A percentile compares a stretch with the other conserved stretches of the same genome.
phyloP scores from a whole-genome alignment of 2,113 vertebrate genomes.

The Pseudolaguvia tuberculata region DNA sequence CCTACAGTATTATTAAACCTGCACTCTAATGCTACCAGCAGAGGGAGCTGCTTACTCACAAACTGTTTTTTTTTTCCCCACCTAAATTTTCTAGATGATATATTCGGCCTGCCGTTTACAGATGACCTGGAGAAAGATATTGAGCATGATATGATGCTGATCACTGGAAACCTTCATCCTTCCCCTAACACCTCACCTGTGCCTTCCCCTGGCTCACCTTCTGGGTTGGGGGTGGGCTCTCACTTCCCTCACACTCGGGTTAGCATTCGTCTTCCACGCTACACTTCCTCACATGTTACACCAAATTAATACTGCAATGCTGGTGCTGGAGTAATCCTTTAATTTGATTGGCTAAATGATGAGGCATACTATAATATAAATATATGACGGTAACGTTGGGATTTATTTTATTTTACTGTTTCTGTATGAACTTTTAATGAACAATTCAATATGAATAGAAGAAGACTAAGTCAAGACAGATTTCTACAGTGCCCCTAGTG shows the following conservation, averaged over 20 bases:
- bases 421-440: background rate
- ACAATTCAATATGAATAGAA: background rate
- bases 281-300: background rate
- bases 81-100: slow-evolving; percentile 74
- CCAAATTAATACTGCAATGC: background rate
- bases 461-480: background rate
- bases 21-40: slow-evolving; percentile 16
- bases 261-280: slow-evolving; percentile 52
- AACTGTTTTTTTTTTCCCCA: background rate
- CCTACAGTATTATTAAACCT: background rate
- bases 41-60: slow-evolving; percentile 14
- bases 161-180: slow-evolving; percentile 92
- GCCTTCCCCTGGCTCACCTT: slow-evolving; percentile 89
- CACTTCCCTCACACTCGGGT: slow-evolving; percentile 91
- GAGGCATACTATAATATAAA: background rate
- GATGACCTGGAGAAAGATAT: slow-evolving; percentile 98
- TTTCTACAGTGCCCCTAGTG: slow-evolving; percentile 7
- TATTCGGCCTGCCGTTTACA: slow-evolving; percentile 93
- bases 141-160: slow-evolving; percentile 83
- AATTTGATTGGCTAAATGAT: background rate
- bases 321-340: background rate
- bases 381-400: background rate
- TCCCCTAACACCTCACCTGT: slow-evolving; percentile 92
- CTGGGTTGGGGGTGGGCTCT: slow-evolving; percentile 84
- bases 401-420: background rate